Evolutionary conservation across 2,888 invertebrate species (phyloP), one percentile per base, ranked within the genome.

Genomic region (Zaprionus bogoriensis): DNA sequence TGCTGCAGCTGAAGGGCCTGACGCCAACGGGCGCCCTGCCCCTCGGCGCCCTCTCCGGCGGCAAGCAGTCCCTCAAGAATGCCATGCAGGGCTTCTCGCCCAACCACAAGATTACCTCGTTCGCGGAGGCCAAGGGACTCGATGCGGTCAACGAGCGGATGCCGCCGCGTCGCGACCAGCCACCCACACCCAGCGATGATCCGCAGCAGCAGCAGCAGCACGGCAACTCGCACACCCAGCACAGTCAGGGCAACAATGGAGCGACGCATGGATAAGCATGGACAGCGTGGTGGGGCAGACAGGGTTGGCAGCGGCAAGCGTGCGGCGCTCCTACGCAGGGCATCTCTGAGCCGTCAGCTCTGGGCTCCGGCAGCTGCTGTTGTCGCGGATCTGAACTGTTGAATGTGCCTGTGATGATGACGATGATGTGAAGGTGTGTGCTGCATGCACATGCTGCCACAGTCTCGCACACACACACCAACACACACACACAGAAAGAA

Each of bases 101-200:
- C 65, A 97, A 97, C 90, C 98, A 98, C 93, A 98, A 98, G 93
- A 99, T 99, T 89, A 97, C 97, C 89, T 98, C 98, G 88, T 99
- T 99, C 92, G 99, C 98, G 90, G 99, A 99, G 92, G 99, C 99
- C 77, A 99, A 99, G 92, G 98, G 98, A 72, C 92, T 99, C 91
- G 99, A 99, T 92, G 98, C 98, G 89, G 97, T 99, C 92, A 99
- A 99, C 92, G 99, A 99, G 92, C 95, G 99, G 85, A 99, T 99
- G 98, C 99, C 99, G 54, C 99, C 99, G 27, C 93, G 98, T 82
- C 93, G 98, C 7, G 81, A 87, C 46, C 97, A 98, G 92, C 97
- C 98, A 90, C 95, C 93, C 75, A 93, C 93, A 47, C 93, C 93
- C 62, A 88, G 77, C 59, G 90, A 90, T 28, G 90, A 90, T 48